phyloP scores from a whole-genome alignment of 2,888 invertebrate species.

The Heliconius erato region DNA sequence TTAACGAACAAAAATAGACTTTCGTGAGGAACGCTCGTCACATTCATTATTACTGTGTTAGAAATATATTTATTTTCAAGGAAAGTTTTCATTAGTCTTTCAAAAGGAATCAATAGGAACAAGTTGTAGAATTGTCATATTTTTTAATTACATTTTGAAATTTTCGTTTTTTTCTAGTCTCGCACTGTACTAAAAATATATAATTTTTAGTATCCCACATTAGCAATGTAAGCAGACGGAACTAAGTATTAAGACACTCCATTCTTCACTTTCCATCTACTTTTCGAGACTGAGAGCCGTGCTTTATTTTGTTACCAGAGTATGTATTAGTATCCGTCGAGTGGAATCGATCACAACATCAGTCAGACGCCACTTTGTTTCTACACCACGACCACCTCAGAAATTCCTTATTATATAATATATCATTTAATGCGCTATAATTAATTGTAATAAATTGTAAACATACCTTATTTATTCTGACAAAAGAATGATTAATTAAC shows the following conservation, averaged over 20 bases:
- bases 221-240: no score
- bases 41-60: slow-evolving; percentile 22
- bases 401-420: not conserved
- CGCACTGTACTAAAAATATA: no score
- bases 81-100: slow-evolving; percentile 1
- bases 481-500: not conserved
- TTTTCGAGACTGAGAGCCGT: no score
- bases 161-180: not conserved
- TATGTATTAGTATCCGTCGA: not conserved
- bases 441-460: no score
- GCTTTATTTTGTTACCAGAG: not conserved
- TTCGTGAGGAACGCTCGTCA: slow-evolving; percentile 34
- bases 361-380: not conserved
- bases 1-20: slow-evolving; percentile 22
- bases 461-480: not conserved
- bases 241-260: no score
- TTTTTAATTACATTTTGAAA: not conserved
- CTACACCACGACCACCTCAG: not conserved
- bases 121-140: not conserved
- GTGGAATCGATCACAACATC: not conserved
- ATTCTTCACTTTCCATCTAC: no score
- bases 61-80: not conserved
- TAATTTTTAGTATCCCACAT: no score
- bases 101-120: not conserved
- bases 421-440: no score